phyloP scores from a whole-genome alignment of 2,797 vertebrate genomes.

The Toxotes lorentzi region DNA sequence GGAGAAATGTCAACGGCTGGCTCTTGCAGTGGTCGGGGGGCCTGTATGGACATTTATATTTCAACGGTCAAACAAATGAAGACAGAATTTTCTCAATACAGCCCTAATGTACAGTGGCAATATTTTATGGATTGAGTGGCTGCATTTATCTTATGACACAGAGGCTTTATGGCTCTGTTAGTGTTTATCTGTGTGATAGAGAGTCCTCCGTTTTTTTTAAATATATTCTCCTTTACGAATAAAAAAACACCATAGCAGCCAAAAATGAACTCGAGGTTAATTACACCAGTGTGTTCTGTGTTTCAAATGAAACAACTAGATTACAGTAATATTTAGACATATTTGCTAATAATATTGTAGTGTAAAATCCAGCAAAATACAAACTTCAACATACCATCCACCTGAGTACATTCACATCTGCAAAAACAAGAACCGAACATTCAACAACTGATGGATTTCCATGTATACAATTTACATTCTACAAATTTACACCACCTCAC shows the following conservation, averaged over 20 bases:
- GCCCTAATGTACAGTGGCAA: conserved; percentile 78
- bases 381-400: background rate
- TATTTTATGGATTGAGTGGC: conserved; percentile 72
- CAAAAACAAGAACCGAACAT: conserved; percentile 22
- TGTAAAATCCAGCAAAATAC: conserved; percentile 13
- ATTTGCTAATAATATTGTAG: background rate
- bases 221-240: conserved; percentile 29
- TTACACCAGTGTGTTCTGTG: background rate
- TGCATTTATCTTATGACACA: conserved; percentile 72
- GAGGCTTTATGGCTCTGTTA: conserved; percentile 49
- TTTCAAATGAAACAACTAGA: background rate
- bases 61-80: conserved; percentile 83
- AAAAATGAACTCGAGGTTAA: background rate
- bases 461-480: conserved; percentile 51
- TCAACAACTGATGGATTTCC: conserved; percentile 18
- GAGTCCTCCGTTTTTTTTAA: conserved; percentile 12
- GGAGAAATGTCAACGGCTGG: conserved; percentile 83
- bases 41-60: conserved; percentile 82
- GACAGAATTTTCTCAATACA: conserved; percentile 81
- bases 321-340: background rate
- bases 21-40: conserved; percentile 73
- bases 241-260: conserved; percentile 1
- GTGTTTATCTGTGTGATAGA: conserved; percentile 41
- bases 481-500: conserved; percentile 52
- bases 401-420: conserved; percentile 7